These are phyloP conservation scores for Dinoponera quadriceps DNA, from an alignment of 1,140 invertebrate species.

Conservation along the genomic window DNA sequence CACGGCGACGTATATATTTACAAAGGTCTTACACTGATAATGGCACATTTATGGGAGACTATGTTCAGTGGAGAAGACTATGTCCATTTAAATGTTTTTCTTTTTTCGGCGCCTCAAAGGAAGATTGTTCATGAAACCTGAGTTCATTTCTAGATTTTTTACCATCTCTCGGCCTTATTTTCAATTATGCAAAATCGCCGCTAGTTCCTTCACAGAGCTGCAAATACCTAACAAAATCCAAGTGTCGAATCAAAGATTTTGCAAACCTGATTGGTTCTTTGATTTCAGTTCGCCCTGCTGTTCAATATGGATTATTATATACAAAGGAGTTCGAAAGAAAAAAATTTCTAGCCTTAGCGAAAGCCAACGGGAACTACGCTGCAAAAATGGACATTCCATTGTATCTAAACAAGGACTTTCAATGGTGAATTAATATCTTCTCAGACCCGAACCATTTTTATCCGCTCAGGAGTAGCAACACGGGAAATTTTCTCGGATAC, in stretches of 20 bases:
- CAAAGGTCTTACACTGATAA: not conserved
- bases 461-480: not conserved
- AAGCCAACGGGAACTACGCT: not conserved
- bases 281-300: not conserved
- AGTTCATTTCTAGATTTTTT: too few species aligned
- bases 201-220: not conserved
- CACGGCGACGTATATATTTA: not conserved
- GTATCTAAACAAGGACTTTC: not conserved
- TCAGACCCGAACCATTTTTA: not conserved
- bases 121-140: not conserved
- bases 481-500: conserved; percentile 7
- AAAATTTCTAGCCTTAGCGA: not conserved
- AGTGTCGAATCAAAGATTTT: not conserved
- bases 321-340: not conserved
- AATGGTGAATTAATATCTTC: not conserved
- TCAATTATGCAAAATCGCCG: not conserved
- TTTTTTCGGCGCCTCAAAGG: not conserved
- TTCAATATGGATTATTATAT: not conserved
- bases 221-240: too few species aligned
- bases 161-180: not conserved
- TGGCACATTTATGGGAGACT: not conserved
- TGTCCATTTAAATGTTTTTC: not conserved
- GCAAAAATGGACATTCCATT: not conserved
- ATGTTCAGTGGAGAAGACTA: too few species aligned
- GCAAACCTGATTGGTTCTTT: not conserved